These are phyloP conservation scores for Solen grandis DNA, from an alignment of 1,140 invertebrate genomes.

Conservation along the genomic window DNA sequence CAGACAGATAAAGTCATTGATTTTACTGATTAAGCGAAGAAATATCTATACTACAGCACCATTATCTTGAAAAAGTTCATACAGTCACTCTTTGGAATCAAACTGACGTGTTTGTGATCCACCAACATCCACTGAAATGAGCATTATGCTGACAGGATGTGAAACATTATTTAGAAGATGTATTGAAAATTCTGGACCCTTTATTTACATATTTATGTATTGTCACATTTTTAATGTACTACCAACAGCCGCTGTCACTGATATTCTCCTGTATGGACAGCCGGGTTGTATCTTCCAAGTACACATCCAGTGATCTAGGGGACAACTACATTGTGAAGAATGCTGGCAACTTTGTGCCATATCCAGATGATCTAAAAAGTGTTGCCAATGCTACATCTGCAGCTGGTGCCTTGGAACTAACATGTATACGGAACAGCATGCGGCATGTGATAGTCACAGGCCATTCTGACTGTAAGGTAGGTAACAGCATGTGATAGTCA, in stretches of 20 bases:
- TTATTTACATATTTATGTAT: background rate
- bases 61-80: too few relatives aligned
- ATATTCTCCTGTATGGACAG: slow-evolving; percentile 99
- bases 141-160: background rate
- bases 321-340: slow-evolving; percentile 99
- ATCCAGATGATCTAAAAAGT: slow-evolving; percentile 64
- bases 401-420: slow-evolving; percentile 95
- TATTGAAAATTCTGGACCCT: background rate
- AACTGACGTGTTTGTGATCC: background rate
- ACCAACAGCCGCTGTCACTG: slow-evolving; percentile 92
- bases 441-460: slow-evolving; percentile 97
- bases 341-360: slow-evolving; percentile 85
- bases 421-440: slow-evolving; percentile 95
- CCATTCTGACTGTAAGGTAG: slow-evolving; percentile 96
- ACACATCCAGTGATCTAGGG: slow-evolving; percentile 96
- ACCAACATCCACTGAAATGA: background rate
- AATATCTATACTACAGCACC: too few relatives aligned
- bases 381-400: slow-evolving; percentile 87
- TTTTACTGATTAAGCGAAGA: too few relatives aligned
- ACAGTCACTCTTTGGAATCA: too few relatives aligned
- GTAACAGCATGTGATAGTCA: slow-evolving; percentile 24
- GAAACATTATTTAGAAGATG: background rate
- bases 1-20: too few relatives aligned
- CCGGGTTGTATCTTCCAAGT: slow-evolving; percentile 96
- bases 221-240: background rate